Conservation (phyloP, 2,113 vertebrate genomes). For the Pluvianellus socialis region DNA sequence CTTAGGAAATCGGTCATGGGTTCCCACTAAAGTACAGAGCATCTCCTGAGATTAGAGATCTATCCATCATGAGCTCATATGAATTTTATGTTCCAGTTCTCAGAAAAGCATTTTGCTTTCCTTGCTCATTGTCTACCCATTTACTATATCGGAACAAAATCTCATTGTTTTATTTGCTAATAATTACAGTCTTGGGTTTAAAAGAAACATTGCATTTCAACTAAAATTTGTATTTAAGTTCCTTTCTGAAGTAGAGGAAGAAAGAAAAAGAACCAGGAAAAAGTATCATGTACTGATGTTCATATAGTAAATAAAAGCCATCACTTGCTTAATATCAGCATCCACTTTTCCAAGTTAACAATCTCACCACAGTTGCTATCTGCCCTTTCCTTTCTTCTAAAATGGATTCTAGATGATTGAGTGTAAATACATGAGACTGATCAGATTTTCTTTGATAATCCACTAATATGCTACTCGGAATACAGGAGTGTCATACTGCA, state of each 20-base stretch:
- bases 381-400: neutral
- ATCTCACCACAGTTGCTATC: neutral
- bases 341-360: neutral
- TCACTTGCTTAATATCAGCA: neutral
- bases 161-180: neutral
- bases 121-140: neutral
- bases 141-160: neutral
- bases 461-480: neutral
- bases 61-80: conserved; percentile 15
- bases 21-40: conserved; percentile 3
- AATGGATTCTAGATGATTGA: neutral
- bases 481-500: neutral
- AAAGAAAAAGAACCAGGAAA: neutral
- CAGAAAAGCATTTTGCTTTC: neutral
- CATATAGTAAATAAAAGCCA: conserved; percentile 30
- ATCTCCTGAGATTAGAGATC: conserved; percentile 19
- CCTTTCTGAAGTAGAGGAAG: conserved; percentile 4
- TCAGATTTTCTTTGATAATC: neutral
- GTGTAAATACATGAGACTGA: neutral
- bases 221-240: neutral
- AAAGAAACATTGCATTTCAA: neutral
- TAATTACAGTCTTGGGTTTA: neutral
- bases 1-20: neutral
- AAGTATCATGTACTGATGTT: neutral
- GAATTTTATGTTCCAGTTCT: conserved; percentile 14